phyloP scores from a whole-genome alignment of 2,113 vertebrate genomes.

The Centropus unirufus region DNA sequence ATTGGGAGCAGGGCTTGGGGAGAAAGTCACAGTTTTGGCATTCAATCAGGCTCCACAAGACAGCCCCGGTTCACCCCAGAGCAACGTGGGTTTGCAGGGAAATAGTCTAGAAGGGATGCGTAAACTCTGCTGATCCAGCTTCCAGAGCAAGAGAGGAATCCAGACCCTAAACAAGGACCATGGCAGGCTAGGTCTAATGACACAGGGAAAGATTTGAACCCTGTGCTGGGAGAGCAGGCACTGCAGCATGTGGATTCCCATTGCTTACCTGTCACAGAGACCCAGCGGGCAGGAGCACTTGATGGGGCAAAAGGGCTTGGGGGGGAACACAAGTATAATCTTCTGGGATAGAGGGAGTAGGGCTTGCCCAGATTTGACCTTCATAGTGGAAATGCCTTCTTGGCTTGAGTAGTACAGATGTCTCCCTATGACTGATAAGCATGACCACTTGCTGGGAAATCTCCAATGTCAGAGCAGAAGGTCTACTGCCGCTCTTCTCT shows the following conservation, averaged over 20 bases:
- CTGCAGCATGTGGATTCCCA: not conserved
- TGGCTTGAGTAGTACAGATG: too few species aligned
- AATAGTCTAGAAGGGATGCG: not conserved
- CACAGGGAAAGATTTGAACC: not conserved
- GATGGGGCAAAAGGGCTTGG: not conserved
- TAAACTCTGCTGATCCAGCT: not conserved
- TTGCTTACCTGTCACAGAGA: accelerated
- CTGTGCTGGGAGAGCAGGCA: not conserved
- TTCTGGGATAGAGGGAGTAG: not conserved
- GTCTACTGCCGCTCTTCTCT: accelerated
- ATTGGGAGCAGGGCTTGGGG: not conserved
- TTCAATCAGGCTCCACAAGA: not conserved
- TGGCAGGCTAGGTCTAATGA: not conserved
- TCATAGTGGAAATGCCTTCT: not conserved
- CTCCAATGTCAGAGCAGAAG: not conserved
- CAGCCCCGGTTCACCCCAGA: not conserved
- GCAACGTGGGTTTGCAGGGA: accelerated
- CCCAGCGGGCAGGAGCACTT: not conserved
- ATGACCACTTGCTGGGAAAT: not conserved
- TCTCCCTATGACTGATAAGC: not conserved
- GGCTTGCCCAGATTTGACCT: not conserved
- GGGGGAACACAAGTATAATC: not conserved
- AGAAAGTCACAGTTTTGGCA: not conserved
- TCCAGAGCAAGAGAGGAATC: not conserved
- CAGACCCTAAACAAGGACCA: not conserved